Evolutionary conservation across 2,113 vertebrate genomes (phyloP).

Genomic region (Mormyrus lacerda): DNA sequence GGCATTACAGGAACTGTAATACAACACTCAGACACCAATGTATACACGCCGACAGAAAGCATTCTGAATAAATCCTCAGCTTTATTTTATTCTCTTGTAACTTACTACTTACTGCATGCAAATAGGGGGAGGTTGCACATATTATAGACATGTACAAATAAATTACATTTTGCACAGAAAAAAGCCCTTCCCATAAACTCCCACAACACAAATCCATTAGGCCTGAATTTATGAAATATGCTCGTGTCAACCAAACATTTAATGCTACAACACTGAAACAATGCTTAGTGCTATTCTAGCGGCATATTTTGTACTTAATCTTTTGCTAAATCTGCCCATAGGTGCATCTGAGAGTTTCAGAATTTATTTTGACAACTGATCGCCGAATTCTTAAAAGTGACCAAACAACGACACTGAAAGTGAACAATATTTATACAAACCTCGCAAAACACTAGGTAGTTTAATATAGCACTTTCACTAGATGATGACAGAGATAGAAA

Average conservation of each 20-base stretch:
- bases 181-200: neutral
- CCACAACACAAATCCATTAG: neutral
- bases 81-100: neutral
- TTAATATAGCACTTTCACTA: neutral
- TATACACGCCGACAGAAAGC: neutral
- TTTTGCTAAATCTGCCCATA: neutral
- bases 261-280: neutral
- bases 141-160: neutral
- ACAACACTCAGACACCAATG: neutral
- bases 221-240: neutral
- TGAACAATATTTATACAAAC: neutral
- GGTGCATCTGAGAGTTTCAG: neutral
- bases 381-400: neutral
- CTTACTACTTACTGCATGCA: neutral
- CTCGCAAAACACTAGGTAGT: neutral
- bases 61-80: neutral
- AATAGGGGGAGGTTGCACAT: neutral
- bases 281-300: neutral
- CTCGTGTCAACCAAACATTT: neutral
- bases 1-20: neutral
- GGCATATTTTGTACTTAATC: neutral
- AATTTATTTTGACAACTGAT: neutral
- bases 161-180: neutral
- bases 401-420: neutral
- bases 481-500: neutral